These are phyloP conservation scores for Polydrusus pterygomalis DNA, from an alignment of 2,888 invertebrate species.

Conservation along the genomic window DNA sequence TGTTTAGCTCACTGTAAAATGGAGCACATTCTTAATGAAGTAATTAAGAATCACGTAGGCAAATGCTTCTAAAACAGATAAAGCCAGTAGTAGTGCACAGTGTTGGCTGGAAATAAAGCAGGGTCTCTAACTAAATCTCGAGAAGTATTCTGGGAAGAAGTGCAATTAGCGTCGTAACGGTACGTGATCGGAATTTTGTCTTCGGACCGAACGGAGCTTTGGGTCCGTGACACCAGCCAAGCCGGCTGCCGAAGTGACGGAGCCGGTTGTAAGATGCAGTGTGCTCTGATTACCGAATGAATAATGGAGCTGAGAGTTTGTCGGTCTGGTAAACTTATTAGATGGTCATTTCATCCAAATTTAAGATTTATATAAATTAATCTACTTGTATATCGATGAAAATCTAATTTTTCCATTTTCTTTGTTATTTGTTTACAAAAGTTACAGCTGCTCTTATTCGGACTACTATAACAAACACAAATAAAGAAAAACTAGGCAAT, in stretches of 20 bases:
- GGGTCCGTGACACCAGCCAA: slow-evolving; percentile 34
- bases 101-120: slow-evolving; percentile 66
- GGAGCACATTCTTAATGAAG: slow-evolving; percentile 51
- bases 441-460: no score
- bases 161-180: slow-evolving; percentile 70
- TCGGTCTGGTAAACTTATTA: slow-evolving; percentile 26
- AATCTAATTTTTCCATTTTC: no score
- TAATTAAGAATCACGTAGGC: slow-evolving; percentile 65
- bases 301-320: slow-evolving; percentile 19
- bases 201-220: slow-evolving; percentile 41
- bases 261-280: slow-evolving; percentile 34
- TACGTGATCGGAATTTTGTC: slow-evolving; percentile 68
- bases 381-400: no score
- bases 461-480: no score
- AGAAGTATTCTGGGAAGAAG: slow-evolving; percentile 69
- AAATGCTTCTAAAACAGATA: slow-evolving; percentile 65
- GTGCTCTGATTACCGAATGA: slow-evolving; percentile 40
- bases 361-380: no score
- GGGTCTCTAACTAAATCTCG: slow-evolving; percentile 67
- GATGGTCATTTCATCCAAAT: neutral
- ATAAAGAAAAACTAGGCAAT: no score
- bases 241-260: slow-evolving; percentile 40
- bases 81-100: slow-evolving; percentile 55
- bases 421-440: no score
- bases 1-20: slow-evolving; percentile 47